Base-by-base conservation (phyloP, 2,888 invertebrate genomes). In the Anoncus sp. region DNA sequence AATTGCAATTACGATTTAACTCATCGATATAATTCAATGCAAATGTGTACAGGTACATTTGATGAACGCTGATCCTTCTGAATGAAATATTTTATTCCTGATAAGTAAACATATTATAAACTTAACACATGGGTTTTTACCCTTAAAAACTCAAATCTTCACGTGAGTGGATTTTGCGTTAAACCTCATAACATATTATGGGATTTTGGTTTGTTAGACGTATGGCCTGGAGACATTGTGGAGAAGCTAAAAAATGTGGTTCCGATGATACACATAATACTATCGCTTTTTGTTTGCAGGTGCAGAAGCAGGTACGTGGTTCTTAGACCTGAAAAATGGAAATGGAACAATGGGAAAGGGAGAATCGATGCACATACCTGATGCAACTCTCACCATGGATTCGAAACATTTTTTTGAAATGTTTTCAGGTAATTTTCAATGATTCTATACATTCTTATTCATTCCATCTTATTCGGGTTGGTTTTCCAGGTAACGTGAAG, bases 271-370 rank as follows among this genome's bases (percentile, higher is more conserved):
- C 38, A 12, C 12, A 12, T 38, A n/a, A n/a, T n/a, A 7, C 31
- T 31, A 31, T 31, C 31, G 7, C 7, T 31, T 31, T 38, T 38
- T 12, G 10, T 10, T 12, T 10, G 57, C 81, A 95, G 95, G 95
- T 75, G 92, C 93, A 43, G 94, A 95, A 81, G 93, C 93, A 82
- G 96, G 96, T 0, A 93, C 93, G 0, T 97, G 97, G 96, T 97
- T 94, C 89, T 91, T 99, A 66, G 98, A 99, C 92, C 92, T 99
- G 86, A 98, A 98, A 92, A 96, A 95, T 87, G 98, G 97, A 0
- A 92, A 92, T 0, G 98, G 98, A 0, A 86, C 94, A 2, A 95
- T 96, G 85, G 98, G 98, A 0, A 93, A 94, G 86, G 98, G 98
- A 0, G 94, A 95, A 80, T 94, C 97, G 4, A 88, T 91, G 59